Base-by-base conservation (phyloP, 2,888 invertebrate genomes). In the Ptilodon capucinus region DNA sequence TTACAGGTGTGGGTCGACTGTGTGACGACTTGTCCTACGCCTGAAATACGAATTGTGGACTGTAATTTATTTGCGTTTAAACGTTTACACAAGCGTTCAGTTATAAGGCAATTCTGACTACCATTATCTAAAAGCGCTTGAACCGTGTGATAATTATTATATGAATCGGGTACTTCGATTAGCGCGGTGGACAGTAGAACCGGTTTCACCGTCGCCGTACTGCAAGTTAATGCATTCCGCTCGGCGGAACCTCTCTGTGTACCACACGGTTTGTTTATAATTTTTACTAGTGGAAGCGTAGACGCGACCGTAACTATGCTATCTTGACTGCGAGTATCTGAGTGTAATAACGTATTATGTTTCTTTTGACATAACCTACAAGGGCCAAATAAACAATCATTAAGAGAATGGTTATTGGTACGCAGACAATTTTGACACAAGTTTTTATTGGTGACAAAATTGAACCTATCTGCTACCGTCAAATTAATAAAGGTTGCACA, bases 21-120 rank as follows among this genome's bases (percentile, higher is more conserved):
- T 28, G 56, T 54, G 0, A 65, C 39, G 6, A 44, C 43, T 7
- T 54, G 45, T 4, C 57, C 55, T 17, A 64, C 54, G 11, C 62
- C 63, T 14, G 42, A 40, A 8, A 67, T 49, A 16, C 44, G 34
- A 4, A 55, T 23, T 46, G 58, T 65, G 59, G 60, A 67, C 60
- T 63, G 61, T 66, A 62, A 39, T 30, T 48, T 35, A 25, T 40
- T 44, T 19, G 45, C 11, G 23, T 61, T 56, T 44, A 64, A 42
- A 34, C 16, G 32, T 36, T 56, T 42, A 40, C 53, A 50, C 39
- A 68, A 44, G 7, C 48, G 36, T 39, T 65, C 34, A 4, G 54
- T 48, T 23, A 63, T 54, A 32, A 66, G 57, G 21, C 55, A 54
- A 6, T 48, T 44, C n/a, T 59, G 54, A 42, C 57, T 58, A 6